A percentile compares a stretch with the other conserved stretches of the same genome.
These are phyloP conservation scores for Phengaris alcon DNA, from an alignment of 2,888 invertebrate species.

Conservation along the genomic window DNA sequence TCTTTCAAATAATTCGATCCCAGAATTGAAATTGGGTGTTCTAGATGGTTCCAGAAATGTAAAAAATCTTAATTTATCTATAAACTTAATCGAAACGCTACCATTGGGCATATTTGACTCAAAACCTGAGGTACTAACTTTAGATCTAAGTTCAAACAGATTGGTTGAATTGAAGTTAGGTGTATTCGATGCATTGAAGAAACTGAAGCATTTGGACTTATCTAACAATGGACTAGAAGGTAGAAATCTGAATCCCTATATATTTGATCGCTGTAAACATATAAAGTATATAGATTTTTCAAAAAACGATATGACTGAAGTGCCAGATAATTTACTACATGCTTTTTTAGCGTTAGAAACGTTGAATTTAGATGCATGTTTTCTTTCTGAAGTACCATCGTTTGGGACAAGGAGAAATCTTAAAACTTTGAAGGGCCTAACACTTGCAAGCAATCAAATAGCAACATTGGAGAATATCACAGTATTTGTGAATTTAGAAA, in stretches of 20 bases:
- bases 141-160: constrained; percentile 55
- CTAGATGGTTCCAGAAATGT: constrained; percentile 48
- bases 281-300: constrained; percentile 54
- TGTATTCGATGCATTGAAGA: constrained; percentile 49
- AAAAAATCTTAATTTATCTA: constrained; percentile 52
- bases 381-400: constrained; percentile 51
- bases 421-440: constrained; percentile 53
- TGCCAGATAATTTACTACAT: constrained; percentile 48
- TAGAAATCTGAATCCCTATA: constrained; percentile 44
- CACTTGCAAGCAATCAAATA: constrained; percentile 57
- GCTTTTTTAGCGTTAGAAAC: constrained; percentile 46
- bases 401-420: constrained; percentile 53
- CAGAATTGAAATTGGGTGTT: constrained; percentile 49
- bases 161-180: constrained; percentile 47
- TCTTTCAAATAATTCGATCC: constrained; percentile 53
- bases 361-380: constrained; percentile 52
- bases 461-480: constrained; percentile 43
- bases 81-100: constrained; percentile 49
- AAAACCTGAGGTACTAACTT: constrained; percentile 47
- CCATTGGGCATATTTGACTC: constrained; percentile 55
- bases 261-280: constrained; percentile 47
- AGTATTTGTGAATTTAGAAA: constrained; percentile 49
- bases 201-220: constrained; percentile 51
- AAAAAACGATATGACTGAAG: constrained; percentile 52
- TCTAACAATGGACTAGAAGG: constrained; percentile 52